Base-by-base conservation (phyloP, 1,140 invertebrate species). In the Procambarus clarkii region DNA sequence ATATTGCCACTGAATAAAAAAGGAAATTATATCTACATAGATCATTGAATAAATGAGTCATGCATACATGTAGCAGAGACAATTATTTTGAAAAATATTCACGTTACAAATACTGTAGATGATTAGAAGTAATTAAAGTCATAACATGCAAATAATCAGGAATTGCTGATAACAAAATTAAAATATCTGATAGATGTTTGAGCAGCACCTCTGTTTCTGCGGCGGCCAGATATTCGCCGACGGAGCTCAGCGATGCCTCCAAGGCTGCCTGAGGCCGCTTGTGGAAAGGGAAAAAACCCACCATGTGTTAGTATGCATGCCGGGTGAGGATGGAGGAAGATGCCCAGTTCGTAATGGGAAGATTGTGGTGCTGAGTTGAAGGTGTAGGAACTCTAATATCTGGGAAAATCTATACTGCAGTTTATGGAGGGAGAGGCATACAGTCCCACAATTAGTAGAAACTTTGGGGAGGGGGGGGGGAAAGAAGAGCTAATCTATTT, bases 211-310 rank as follows among this genome's bases (percentile, higher is more conserved):
- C 74, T 21, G 46, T 86, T 86, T 44, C 84, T 86, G 84, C 69
- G 84, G 48, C 71, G 69, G 69, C 84, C 84, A 54, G 84, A 71
- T 24, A 86, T 86, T 46, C 84, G 71, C 48, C 84, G 84, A 34
- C 84, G 84, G 24, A 86, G 84, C 69, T 86, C 84, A 34, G 74
- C 84, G 48, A 86, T 86, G 48, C 84, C 84, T 86, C 84, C 84
- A 86, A 86, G 84, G 48, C 71, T 86, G 34, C 84, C 84, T 86
- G 84, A 74, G 74, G 71, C 71, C 46, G 71, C 84, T 76, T 86
- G 84, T 44, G 48, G n/a, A 77, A 77, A 76, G 69, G 45, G 77
- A 77, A 58, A 50, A 74, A 74, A 74, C 11, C 69, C 69, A 74
- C 24, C 3, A 34, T 24, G 24, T 74, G 69, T 74, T 74, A 74